Base-by-base conservation (phyloP, 2,113 vertebrate species). In the Baryphthengus martii region DNA sequence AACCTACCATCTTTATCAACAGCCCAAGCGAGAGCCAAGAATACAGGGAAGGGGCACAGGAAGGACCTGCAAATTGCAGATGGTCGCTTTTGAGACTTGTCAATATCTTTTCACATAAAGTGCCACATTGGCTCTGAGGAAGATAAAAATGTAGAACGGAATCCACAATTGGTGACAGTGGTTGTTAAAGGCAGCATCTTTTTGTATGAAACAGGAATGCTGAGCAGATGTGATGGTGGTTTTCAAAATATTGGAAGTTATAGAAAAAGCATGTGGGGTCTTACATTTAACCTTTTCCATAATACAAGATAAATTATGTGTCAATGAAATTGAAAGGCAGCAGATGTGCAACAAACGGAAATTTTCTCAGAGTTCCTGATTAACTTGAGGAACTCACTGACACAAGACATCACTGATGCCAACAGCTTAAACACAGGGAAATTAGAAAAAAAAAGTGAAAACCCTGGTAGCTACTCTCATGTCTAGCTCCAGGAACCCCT, bases 1-100 rank as follows among this genome's bases (percentile, higher is more conserved):
- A 96, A 65, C 16, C 24, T 33, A 59, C 45, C 50, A 50, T 83
- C 75, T 93, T 50, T 80, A 92, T 80, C 92, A 97, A 84, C 79
- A 93, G 45, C 42, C 45, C 56, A 76, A 45, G n/a, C 79, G 17
- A 65, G 23, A 76, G n/a, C 19, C 71, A 88, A 71, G 20, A 80
- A 55, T 59, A 62, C 5, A 2, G 9, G 28, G 29, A 65, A 88
- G 26, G 44, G 44, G 39, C 61, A 83, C n/a, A 28, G 50, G 67
- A 87, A 14, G 3, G 59, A 88, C 39, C 67, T 81, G 39, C 7
- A 86, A 76, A 71, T 13, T 80, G 71, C 18, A 82, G 55, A 47
- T 31, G 16, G 19, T n/a, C 91, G 33, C 21, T 91, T 85, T 76
- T 53, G 53, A 70, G 71, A 62, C 6, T 0, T 74, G 25, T 70